phyloP scores from a whole-genome alignment of 2,888 invertebrate species.

The Rhorus exstirpatorius region DNA sequence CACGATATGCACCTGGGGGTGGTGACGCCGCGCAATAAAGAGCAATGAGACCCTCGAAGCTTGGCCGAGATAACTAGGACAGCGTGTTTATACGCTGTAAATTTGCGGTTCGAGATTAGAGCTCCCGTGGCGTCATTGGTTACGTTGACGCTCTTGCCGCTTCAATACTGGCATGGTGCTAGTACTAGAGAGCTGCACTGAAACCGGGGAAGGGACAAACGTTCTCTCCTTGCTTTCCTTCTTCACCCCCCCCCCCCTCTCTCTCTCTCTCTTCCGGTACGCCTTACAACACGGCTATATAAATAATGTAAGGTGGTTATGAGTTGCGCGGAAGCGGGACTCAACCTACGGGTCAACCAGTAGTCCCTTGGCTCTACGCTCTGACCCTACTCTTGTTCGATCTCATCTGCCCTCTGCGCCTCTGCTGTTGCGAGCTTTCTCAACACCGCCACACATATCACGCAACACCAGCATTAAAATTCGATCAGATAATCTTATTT shows the following conservation, averaged over 20 bases:
- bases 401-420: slow-evolving; percentile 15
- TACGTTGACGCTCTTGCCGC: slow-evolving; percentile 43
- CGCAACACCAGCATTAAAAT: slow-evolving; percentile 83
- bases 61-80: slow-evolving; percentile 77
- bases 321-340: slow-evolving; percentile 27
- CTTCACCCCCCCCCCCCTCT: slow-evolving; percentile 19
- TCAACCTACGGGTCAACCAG: slow-evolving; percentile 34
- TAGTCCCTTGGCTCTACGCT: slow-evolving; percentile 35
- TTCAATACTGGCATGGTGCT: slow-evolving; percentile 14
- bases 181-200: background rate
- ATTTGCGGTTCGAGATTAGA: slow-evolving; percentile 76
- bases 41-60: slow-evolving; percentile 71
- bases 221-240: slow-evolving; percentile 38
- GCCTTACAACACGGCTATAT: slow-evolving; percentile 42
- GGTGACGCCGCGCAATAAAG: slow-evolving; percentile 72
- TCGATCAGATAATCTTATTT: slow-evolving; percentile 85
- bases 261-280: slow-evolving; percentile 31
- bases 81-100: slow-evolving; percentile 79
- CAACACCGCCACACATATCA: slow-evolving; percentile 72
- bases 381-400: slow-evolving; percentile 42
- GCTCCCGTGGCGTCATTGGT: slow-evolving; percentile 58
- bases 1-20: slow-evolving; percentile 67
- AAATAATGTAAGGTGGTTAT: slow-evolving; percentile 63
- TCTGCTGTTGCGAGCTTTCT: slow-evolving; percentile 32
- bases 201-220: slow-evolving; percentile 28